These are phyloP conservation scores for Rhadina sibilatrix DNA, from an alignment of 2,113 vertebrate genomes.

Conservation along the genomic window DNA sequence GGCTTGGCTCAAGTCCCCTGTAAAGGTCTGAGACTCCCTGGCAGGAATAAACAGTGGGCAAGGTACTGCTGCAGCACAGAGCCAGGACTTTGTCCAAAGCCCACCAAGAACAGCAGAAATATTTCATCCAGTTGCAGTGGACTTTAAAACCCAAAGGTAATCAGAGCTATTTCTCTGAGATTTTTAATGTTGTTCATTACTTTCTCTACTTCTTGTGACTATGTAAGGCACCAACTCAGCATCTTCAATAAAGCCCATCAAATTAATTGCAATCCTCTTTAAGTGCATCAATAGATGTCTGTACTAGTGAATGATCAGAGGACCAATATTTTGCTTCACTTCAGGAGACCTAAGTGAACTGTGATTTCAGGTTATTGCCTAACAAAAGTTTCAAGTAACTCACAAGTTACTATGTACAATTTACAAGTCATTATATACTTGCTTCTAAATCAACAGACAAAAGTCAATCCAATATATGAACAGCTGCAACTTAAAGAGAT, in stretches of 20 bases:
- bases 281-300: neutral
- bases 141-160: neutral
- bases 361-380: neutral
- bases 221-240: neutral
- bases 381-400: neutral
- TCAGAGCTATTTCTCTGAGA: neutral
- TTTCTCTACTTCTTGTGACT: neutral
- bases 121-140: neutral
- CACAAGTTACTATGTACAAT: neutral
- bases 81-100: neutral
- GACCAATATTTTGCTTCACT: neutral
- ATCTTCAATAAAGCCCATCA: neutral
- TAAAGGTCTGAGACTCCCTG: neutral
- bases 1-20: neutral
- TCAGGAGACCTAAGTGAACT: neutral
- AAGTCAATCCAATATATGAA: neutral
- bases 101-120: neutral
- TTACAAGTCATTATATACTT: neutral
- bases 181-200: neutral
- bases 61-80: neutral
- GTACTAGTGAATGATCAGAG: neutral
- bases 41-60: neutral
- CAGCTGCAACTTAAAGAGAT: neutral
- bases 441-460: neutral
- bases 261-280: neutral